A percentile compares a stretch with the other conserved stretches of the same genome.
phyloP scores from a whole-genome alignment of 2,113 vertebrate species.

The Odontophorus gujanensis region DNA sequence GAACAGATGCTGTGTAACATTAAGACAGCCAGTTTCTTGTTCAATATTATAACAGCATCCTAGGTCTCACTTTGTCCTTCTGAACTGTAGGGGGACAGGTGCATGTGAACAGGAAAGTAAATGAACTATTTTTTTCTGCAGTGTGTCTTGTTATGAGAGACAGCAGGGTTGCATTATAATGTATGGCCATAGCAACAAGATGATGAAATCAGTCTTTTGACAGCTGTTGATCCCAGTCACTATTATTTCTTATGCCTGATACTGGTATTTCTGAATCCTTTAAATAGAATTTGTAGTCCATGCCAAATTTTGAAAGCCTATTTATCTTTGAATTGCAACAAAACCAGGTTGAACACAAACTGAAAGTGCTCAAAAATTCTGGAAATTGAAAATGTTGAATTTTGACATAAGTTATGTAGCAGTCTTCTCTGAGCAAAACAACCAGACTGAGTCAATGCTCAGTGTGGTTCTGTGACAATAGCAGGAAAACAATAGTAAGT shows the following conservation, averaged over 20 bases:
- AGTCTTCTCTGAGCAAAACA: not conserved
- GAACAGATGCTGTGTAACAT: not conserved
- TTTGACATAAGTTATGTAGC: not conserved
- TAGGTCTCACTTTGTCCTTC: not conserved
- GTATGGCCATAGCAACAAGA: not conserved
- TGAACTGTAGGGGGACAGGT: not conserved
- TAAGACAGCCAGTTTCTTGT: not conserved
- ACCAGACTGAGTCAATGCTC: not conserved
- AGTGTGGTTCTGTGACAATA: not conserved
- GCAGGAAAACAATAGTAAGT: constrained; percentile 1
- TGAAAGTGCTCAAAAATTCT: not conserved
- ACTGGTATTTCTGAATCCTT: not conserved
- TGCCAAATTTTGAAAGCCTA: not conserved
- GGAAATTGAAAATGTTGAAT: not conserved
- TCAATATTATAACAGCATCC: not conserved
- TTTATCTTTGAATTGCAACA: not conserved
- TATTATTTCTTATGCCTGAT: not conserved
- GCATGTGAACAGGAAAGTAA: not conserved
- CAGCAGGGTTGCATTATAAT: not conserved
- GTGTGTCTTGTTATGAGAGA: not conserved
- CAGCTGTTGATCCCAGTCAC: not conserved
- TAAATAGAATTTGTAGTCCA: not conserved
- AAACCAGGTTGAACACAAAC: fast-evolving
- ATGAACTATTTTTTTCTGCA: not conserved
- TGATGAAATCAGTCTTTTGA: not conserved